A percentile compares a stretch with the other conserved stretches of the same genome.
Evolutionary conservation across 2,797 vertebrate genomes (phyloP).

Genomic region (Pempheris klunzingeri): DNA sequence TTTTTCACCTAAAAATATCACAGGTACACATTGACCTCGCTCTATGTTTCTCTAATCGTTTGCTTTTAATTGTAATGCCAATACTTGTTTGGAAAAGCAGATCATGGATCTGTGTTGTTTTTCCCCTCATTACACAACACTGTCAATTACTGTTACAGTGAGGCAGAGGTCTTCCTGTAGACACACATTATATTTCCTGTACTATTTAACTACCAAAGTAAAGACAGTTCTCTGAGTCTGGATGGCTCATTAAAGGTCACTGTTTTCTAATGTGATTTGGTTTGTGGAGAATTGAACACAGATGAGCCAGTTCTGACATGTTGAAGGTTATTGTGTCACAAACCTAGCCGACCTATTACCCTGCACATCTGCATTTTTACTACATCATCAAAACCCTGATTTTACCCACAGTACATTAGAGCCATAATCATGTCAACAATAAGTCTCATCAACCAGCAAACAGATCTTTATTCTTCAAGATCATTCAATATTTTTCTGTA

Average conservation of each 20-base stretch:
- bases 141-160: not conserved
- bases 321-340: constrained; percentile 26
- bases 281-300: not conserved
- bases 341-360: not conserved
- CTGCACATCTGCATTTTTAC: constrained; percentile 52
- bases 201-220: not conserved
- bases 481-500: not conserved
- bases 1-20: not conserved
- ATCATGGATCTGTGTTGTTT: not conserved
- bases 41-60: not conserved
- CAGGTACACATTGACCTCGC: not conserved
- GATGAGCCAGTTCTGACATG: not conserved
- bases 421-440: not conserved
- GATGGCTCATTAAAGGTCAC: not conserved
- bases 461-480: not conserved
- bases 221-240: not conserved
- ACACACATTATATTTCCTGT: not conserved
- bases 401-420: not conserved
- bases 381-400: constrained; percentile 4
- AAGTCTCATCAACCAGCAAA: not conserved
- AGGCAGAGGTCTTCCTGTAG: not conserved
- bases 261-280: not conserved
- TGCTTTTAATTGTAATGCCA: constrained; percentile 5
- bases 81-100: constrained; percentile 1
- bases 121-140: not conserved